Conservation (phyloP, 1,140 invertebrate genomes). For the Caenorhabditis latens region DNA sequence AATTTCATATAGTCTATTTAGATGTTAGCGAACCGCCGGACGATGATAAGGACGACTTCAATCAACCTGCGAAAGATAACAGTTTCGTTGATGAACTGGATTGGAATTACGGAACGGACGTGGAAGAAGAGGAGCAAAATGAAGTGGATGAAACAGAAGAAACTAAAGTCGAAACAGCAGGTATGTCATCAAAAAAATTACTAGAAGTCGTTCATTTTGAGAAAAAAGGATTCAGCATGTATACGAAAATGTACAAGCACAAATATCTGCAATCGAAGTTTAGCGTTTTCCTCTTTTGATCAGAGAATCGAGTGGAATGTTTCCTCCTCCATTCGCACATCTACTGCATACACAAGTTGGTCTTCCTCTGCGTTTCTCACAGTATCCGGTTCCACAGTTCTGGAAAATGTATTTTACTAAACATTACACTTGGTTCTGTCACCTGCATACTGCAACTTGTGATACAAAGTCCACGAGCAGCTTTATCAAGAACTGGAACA, state of each 20-base stretch:
- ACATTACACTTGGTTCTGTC: not conserved
- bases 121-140: not conserved
- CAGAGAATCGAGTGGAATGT: conserved; percentile 37
- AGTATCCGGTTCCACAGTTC: conserved; percentile 49
- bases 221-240: no score
- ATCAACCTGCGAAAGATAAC: not conserved
- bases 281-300: conserved; percentile 25
- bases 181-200: not conserved
- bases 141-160: not conserved
- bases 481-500: conserved; percentile 52
- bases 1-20: conserved; percentile 1
- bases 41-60: not conserved
- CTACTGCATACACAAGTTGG: conserved; percentile 42
- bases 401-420: conserved; percentile 4
- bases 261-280: not conserved
- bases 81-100: conserved; percentile 7
- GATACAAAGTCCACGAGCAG: conserved; percentile 29
- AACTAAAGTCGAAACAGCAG: not conserved
- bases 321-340: conserved; percentile 54
- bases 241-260: not conserved
- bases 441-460: conserved; percentile 50
- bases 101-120: conserved; percentile 5
- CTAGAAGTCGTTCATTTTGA: no score
- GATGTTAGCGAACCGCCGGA: not conserved
- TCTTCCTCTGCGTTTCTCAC: conserved; percentile 28